These are phyloP conservation scores for Drosophila barbarae DNA, from an alignment of 2,888 invertebrate species.

Conservation along the genomic window DNA sequence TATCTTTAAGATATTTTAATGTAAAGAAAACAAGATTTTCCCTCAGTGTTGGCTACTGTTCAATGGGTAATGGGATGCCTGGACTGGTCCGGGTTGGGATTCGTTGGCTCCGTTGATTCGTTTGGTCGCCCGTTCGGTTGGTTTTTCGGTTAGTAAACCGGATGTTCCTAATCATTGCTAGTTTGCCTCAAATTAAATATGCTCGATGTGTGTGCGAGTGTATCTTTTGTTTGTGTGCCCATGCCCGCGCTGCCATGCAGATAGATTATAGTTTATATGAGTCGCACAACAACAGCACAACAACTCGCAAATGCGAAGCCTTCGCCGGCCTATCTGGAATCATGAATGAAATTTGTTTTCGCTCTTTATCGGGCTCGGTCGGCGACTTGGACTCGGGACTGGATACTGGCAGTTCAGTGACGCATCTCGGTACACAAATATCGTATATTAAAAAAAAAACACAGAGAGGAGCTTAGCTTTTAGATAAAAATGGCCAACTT, in stretches of 20 bases:
- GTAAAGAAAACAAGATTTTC: neutral
- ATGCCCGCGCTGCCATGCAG: constrained; percentile 26
- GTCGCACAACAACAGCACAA: constrained; percentile 14
- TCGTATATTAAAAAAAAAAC: constrained; percentile 20
- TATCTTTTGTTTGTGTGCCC: constrained; percentile 68
- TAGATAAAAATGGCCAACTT: constrained; percentile 17
- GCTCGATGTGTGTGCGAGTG: constrained; percentile 53
- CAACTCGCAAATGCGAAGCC: constrained; percentile 27
- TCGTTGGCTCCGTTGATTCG: constrained; percentile 44
- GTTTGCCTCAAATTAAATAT: constrained; percentile 80
- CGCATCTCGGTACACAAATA: constrained; percentile 37
- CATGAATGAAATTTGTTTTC: constrained; percentile 61
- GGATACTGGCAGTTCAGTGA: constrained; percentile 18
- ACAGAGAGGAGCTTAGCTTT: constrained; percentile 8
- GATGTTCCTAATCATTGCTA: constrained; percentile 80
- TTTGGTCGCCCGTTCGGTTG: constrained; percentile 51
- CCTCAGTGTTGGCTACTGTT: constrained; percentile 57
- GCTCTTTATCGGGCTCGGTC: constrained; percentile 15
- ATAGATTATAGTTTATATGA: constrained; percentile 60
- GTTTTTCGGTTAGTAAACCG: constrained; percentile 80
- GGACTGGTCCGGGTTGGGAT: constrained; percentile 33
- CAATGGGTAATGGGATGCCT: constrained; percentile 55
- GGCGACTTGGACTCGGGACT: neutral
- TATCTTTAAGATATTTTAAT: neutral
- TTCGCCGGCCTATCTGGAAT: constrained; percentile 54